A percentile compares a stretch with the other conserved stretches of the same genome.
Evolutionary conservation across 2,888 invertebrate species (phyloP).

Genomic region (Prostheceraeus crozeri): DNA sequence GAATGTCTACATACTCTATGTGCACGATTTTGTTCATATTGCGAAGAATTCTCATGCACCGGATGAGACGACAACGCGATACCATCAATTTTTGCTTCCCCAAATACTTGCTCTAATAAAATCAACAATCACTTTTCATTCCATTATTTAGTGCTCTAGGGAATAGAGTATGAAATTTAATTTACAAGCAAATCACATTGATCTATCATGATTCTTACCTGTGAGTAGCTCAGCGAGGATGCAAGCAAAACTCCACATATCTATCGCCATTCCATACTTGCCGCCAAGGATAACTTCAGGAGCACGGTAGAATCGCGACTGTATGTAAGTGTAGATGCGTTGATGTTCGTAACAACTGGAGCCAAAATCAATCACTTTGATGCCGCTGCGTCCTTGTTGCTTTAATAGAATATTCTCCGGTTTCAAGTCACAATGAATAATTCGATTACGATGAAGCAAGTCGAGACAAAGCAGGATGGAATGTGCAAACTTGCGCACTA

Average conservation of each 20-base stretch:
- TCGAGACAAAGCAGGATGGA: conserved; percentile 85
- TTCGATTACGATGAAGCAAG: conserved; percentile 58
- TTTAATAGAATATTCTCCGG: conserved; percentile 42
- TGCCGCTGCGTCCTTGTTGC: conserved; percentile 40
- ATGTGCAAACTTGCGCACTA: conserved; percentile 90
- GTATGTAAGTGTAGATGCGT: conserved; percentile 86
- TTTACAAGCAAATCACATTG: too few species aligned
- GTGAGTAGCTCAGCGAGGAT: conserved; percentile 86
- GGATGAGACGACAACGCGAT: too few species aligned
- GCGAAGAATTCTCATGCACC: too few species aligned
- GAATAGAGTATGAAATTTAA: too few species aligned
- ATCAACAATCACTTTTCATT: too few species aligned
- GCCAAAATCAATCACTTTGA: conserved; percentile 41
- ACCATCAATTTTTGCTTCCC: too few species aligned
- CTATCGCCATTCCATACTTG: conserved; percentile 72
- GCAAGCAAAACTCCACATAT: conserved; percentile 62
- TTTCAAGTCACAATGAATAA: conserved; percentile 41
- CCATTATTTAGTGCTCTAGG: too few species aligned
- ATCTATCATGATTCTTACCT: too few species aligned
- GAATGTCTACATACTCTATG: too few species aligned
- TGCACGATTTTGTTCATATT: too few species aligned
- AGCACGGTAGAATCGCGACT: conserved; percentile 83
- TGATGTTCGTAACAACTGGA: conserved; percentile 62
- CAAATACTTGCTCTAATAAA: too few species aligned
- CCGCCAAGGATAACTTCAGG: conserved; percentile 69